A percentile compares a stretch with the other conserved stretches of the same genome.
These are phyloP conservation scores for Synanthedon tipuliformis DNA, from an alignment of 2,888 invertebrate species.

Conservation along the genomic window DNA sequence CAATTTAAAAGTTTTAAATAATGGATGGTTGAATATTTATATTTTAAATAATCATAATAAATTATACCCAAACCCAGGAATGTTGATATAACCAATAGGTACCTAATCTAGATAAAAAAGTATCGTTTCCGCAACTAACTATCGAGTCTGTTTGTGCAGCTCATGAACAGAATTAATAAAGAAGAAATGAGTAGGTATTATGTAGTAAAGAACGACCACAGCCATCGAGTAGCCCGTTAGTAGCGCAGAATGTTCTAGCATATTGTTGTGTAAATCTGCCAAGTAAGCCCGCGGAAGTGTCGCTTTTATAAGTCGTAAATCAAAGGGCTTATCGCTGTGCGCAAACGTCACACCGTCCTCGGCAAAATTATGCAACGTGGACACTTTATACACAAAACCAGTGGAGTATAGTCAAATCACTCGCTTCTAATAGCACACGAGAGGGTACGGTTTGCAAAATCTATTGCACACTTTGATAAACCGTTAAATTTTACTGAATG, in stretches of 20 bases:
- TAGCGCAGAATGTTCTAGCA: slow-evolving; percentile 6
- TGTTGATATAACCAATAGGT: too few species aligned
- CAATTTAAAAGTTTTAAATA: background rate
- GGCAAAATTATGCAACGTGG: slow-evolving; percentile 43
- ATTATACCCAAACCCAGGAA: too few species aligned
- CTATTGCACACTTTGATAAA: too few species aligned
- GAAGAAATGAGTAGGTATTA: slow-evolving; percentile 19
- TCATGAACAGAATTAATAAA: slow-evolving; percentile 40
- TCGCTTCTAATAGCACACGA: background rate
- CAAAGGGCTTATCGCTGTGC: slow-evolving; percentile 49
- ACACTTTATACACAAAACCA: slow-evolving; percentile 2
- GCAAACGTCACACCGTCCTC: slow-evolving; percentile 30
- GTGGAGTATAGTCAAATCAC: background rate
- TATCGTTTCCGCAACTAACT: slow-evolving; percentile 3
- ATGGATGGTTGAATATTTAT: too few species aligned
- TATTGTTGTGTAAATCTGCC: slow-evolving; percentile 34
- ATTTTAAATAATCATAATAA: too few species aligned
- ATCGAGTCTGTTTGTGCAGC: slow-evolving; percentile 26
- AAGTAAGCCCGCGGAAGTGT: slow-evolving; percentile 48
- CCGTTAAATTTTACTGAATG: too few species aligned
- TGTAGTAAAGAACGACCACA: slow-evolving; percentile 16
- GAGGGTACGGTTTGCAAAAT: too few species aligned
- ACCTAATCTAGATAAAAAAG: too few species aligned
- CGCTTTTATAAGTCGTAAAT: slow-evolving; percentile 57
- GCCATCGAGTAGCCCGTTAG: slow-evolving; percentile 12